Conservation (phyloP, 2,797 vertebrate genomes). For the Sardinella longiceps region DNA sequence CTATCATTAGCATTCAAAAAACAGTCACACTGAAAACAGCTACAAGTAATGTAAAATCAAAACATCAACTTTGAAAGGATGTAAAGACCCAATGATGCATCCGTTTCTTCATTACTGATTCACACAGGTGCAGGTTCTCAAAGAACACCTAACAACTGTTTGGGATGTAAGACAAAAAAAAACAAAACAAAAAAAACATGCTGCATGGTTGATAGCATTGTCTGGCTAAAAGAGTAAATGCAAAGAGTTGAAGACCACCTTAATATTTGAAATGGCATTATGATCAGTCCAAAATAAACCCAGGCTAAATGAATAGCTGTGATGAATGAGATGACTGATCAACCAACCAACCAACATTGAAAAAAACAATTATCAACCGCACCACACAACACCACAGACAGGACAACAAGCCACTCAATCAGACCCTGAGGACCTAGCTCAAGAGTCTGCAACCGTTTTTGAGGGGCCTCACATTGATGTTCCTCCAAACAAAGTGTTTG, state of each 20-base stretch:
- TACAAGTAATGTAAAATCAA: neutral
- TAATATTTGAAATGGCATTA: neutral
- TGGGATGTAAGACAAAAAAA: neutral
- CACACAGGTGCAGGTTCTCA: neutral
- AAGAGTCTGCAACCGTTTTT: neutral
- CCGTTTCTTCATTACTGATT: neutral
- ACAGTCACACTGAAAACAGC: neutral
- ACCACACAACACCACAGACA: neutral
- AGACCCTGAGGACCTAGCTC: neutral
- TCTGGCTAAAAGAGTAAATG: too few species aligned
- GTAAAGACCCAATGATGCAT: neutral
- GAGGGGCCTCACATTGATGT: neutral
- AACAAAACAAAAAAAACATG: too few species aligned
- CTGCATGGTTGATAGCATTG: too few species aligned
- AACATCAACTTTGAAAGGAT: conserved; percentile 4
- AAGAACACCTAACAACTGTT: neutral
- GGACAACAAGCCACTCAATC: neutral
- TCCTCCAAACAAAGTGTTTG: neutral
- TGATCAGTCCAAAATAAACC: neutral
- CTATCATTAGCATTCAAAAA: conserved; percentile 9
- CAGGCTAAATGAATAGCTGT: too few species aligned
- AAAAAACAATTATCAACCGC: neutral
- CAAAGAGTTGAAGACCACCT: neutral
- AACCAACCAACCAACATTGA: neutral
- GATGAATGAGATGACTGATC: neutral